Evolutionary conservation across 2,888 invertebrate genomes (phyloP).

Genomic region (Rhorus exstirpatorius): DNA sequence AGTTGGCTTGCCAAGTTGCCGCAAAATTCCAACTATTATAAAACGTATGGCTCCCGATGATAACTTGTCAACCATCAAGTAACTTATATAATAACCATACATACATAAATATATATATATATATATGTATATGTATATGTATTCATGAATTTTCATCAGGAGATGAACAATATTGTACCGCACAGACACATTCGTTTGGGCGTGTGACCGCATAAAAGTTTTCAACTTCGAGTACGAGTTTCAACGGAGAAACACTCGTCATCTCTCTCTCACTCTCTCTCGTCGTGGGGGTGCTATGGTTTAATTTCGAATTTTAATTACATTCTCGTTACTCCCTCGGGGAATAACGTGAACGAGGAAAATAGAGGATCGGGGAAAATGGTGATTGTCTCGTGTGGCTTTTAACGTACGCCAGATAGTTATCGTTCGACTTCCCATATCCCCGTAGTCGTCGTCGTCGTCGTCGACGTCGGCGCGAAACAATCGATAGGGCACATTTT

Average conservation of each 20-base stretch:
- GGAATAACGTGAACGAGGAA: neutral
- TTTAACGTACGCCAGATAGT: constrained; percentile 60
- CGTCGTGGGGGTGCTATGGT: constrained; percentile 16
- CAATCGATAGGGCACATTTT: constrained; percentile 66
- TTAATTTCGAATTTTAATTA: constrained; percentile 58
- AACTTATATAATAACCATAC: too few relatives aligned
- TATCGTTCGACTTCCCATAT: constrained; percentile 47
- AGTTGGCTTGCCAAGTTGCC: too few relatives aligned
- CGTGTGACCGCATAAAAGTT: constrained; percentile 3
- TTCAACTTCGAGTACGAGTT: constrained; percentile 11
- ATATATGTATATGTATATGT: neutral
- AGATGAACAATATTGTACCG: constrained; percentile 18
- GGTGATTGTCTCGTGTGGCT: constrained; percentile 53
- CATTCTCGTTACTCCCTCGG: constrained; percentile 43
- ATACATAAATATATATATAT: neutral
- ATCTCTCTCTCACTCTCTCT: neutral
- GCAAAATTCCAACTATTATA: too few relatives aligned
- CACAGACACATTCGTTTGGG: neutral
- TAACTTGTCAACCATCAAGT: constrained; percentile 1
- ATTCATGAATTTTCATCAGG: constrained; percentile 26
- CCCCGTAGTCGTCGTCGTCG: constrained; percentile 20
- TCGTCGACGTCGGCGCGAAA: constrained; percentile 23
- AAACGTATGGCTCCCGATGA: too few relatives aligned
- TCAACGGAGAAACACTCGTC: neutral
- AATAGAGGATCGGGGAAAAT: constrained; percentile 19